phyloP scores from a whole-genome alignment of 2,888 invertebrate species.

The Torymus auratus region DNA sequence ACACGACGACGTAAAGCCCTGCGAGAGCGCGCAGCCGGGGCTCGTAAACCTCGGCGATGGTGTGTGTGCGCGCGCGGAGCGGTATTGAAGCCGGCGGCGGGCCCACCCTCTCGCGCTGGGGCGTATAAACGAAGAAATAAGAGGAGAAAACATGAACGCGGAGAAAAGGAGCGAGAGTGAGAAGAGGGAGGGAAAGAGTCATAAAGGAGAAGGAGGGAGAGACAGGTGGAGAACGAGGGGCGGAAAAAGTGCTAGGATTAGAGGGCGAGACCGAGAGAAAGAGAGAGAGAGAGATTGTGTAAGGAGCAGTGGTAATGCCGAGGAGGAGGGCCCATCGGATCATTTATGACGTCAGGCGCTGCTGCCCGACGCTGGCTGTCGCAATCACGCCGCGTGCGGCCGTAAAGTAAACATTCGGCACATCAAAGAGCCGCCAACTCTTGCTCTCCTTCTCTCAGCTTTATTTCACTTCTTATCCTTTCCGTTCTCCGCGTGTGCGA shows the following conservation, averaged over 20 bases:
- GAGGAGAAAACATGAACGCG: conserved; percentile 22
- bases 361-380: conserved; percentile 62
- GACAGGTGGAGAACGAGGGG: conserved; percentile 6
- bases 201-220: conserved; percentile 8
- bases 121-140: conserved; percentile 34
- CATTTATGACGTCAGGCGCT: conserved; percentile 65
- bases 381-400: conserved; percentile 65
- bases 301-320: conserved; percentile 12
- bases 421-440: conserved; percentile 67
- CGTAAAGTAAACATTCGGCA: conserved; percentile 67
- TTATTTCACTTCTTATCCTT: conserved; percentile 42
- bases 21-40: conserved; percentile 44
- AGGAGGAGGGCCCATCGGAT: conserved; percentile 38
- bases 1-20: conserved; percentile 70
- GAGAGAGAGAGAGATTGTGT: background rate
- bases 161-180: conserved; percentile 9
- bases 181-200: background rate
- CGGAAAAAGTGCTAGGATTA: conserved; percentile 25
- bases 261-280: conserved; percentile 5
- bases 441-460: conserved; percentile 30
- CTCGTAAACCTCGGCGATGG: conserved; percentile 67
- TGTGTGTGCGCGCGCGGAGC: background rate
- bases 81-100: conserved; percentile 56
- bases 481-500: conserved; percentile 31
- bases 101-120: conserved; percentile 51